Evolutionary conservation across 2,113 vertebrate genomes (phyloP).

Genomic region (Phaethornis superciliosus): DNA sequence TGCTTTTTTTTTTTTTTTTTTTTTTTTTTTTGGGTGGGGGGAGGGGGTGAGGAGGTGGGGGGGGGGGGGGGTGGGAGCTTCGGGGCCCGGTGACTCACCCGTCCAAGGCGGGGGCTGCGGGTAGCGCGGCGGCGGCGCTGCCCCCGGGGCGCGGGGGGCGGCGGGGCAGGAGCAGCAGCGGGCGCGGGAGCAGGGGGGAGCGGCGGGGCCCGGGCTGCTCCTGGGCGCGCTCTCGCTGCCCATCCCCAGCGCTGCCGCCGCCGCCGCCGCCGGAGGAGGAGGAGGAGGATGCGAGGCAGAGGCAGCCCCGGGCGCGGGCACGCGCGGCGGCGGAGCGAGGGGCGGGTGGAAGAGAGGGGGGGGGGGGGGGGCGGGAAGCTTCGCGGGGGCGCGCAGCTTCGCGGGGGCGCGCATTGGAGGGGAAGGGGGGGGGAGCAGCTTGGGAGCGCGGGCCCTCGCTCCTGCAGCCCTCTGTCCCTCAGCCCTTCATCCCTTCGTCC

Average conservation of each 20-base stretch:
- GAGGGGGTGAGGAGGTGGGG: background rate
- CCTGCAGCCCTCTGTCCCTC: background rate
- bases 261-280: background rate
- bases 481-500: background rate
- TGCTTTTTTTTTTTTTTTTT: background rate
- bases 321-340: conserved; percentile 14
- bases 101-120: conserved; percentile 54
- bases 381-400: background rate
- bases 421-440: background rate
- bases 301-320: conserved; percentile 6
- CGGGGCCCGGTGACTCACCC: conserved; percentile 68
- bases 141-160: conserved; percentile 18
- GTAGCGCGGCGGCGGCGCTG: conserved; percentile 33
- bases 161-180: conserved; percentile 48
- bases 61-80: background rate
- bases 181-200: conserved; percentile 46
- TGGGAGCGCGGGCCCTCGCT: background rate
- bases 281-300: conserved; percentile 19
- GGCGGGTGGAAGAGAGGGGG: background rate
- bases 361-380: background rate
- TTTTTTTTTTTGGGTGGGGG: no score
- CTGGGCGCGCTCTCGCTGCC: conserved; percentile 72
- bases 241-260: conserved; percentile 64
- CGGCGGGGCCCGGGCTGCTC: conserved; percentile 64
- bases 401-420: background rate